Evolutionary conservation across 2,797 vertebrate genomes (phyloP), one percentile per base, ranked within the genome.

Genomic region (Clarias fuscus): DNA sequence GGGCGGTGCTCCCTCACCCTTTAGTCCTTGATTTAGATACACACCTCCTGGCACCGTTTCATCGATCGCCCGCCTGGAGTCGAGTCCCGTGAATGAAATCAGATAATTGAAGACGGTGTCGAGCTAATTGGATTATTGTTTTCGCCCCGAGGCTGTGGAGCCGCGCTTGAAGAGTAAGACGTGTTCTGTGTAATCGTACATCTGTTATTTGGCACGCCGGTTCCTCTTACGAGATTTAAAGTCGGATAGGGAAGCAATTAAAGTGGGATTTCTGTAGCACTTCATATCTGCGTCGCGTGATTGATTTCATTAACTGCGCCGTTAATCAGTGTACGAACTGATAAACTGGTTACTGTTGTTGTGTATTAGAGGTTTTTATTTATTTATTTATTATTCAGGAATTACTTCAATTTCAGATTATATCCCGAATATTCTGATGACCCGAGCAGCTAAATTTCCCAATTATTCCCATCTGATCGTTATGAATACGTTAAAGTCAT

Each of bases 101-200:
- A 94, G 94, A 94, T 96, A 96, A 96, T 96, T 95, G 94, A 96
- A 95, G 94, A 94, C 75, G 89, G 91, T 95, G 95, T 96, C 84
- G 88, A 93, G 92, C 94, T 95, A 96, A 96, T 96, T 96, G 94
- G 94, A 96, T 95, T 96, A 96, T 96, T 89, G 94, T 94, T 95
- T 95, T 95, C 91, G 89, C 92, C 95, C 94, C 72, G 91, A 93
- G 94, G 95, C 93, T 87, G 88, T 90, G 87, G 84, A 61, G 90
- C 89, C 91, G 91, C 82, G 37, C 92, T 56, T 53, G 77, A 84
- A 58, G 92, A 90, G 84, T 90, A 70, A 77, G 88, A 89, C 91
- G 87, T 62, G 90, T 93, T 91, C 91, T 92, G 93, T 94, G 92
- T 93, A 93, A 90, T 92, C 90, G 92, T 90, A 92, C 91, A 92